Evolutionary conservation across 2,113 vertebrate species (phyloP), one percentile per base, ranked within the genome.

Genomic region (Procavia capensis): DNA sequence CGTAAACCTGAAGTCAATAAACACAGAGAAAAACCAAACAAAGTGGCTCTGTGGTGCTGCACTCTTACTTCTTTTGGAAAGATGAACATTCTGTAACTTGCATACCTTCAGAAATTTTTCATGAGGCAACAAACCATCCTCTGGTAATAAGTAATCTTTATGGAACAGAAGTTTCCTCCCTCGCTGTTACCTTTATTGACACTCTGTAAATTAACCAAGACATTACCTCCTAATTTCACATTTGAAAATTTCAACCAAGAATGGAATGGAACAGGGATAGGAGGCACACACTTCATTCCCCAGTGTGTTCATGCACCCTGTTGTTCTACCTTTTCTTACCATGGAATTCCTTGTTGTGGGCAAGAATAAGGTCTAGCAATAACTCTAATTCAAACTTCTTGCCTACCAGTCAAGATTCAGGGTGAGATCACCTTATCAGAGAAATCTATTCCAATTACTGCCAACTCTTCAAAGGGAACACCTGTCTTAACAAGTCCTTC

Each of bases 1-100:
- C 54, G 8, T 6, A 34, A 70, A 45, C 25, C 13, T 43, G 41
- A 34, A 17, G 13, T 19, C 27, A 1, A 50, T 14, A 79, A 64
- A 63, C 10, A 6, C 9, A 80, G 79, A 59, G 87, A 64, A 63
- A 45, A 87, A 34, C 63, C 50, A 63, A 88, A 45, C 27, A 78
- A n/a, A 19, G 22, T 9, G 3, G 1, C 1, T 34, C 24, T 1
- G 0, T 2, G 5, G 25, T 6, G 10, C 31, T 43, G 11, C 4
- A 16, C 9, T 2, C 22, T 5, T 39, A 9, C n/a, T 72, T 34
- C 36, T 22, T 88, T 50, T 57, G 22, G 17, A 41, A 72, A 24
- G 36, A 39, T 24, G 36, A 16, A 17, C 31, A 87, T 83, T 10
- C 29, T 34, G 66, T 36, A 78, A n/a, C 2, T 39, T 29, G 81